A percentile compares a stretch with the other conserved stretches of the same genome.
These are phyloP conservation scores for Danio albolineatus DNA, from an alignment of 2,797 vertebrate species.

Conservation along the genomic window DNA sequence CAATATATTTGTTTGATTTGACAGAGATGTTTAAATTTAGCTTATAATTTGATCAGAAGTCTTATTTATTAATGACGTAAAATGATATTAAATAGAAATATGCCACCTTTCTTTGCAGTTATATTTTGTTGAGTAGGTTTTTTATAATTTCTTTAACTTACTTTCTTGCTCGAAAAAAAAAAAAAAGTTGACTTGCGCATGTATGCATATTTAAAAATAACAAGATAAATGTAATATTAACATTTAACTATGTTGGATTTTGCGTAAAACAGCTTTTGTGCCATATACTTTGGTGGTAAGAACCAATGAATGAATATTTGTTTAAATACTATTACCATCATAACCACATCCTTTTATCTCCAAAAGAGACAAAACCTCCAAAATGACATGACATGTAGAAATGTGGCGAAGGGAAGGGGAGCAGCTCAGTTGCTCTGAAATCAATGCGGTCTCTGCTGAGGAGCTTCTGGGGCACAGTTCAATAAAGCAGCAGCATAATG, in stretches of 20 bases:
- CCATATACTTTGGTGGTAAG: neutral
- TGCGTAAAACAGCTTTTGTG: too few species aligned
- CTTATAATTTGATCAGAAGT: neutral
- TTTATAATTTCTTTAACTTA: neutral
- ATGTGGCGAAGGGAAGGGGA: constrained; percentile 27
- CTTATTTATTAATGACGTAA: neutral
- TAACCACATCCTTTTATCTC: neutral
- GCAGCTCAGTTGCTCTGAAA: constrained; percentile 44
- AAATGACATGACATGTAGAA: constrained; percentile 41
- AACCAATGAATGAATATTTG: neutral
- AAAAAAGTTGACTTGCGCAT: too few species aligned
- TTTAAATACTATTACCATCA: too few species aligned
- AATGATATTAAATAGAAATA: neutral
- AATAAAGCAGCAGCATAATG: constrained; percentile 68
- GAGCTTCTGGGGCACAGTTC: constrained; percentile 62
- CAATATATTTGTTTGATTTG: neutral
- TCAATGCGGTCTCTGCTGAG: constrained; percentile 54
- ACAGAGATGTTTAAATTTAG: neutral
- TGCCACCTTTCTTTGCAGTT: neutral
- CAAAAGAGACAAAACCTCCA: neutral
- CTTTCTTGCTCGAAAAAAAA: too few species aligned
- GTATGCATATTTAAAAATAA: too few species aligned
- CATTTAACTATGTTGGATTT: neutral
- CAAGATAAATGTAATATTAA: too few species aligned
- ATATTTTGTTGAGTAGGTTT: neutral